Evolutionary conservation across 2,797 vertebrate species (phyloP), one percentile per base, ranked within the genome.

Genomic region (Enteromius fasciolatus): DNA sequence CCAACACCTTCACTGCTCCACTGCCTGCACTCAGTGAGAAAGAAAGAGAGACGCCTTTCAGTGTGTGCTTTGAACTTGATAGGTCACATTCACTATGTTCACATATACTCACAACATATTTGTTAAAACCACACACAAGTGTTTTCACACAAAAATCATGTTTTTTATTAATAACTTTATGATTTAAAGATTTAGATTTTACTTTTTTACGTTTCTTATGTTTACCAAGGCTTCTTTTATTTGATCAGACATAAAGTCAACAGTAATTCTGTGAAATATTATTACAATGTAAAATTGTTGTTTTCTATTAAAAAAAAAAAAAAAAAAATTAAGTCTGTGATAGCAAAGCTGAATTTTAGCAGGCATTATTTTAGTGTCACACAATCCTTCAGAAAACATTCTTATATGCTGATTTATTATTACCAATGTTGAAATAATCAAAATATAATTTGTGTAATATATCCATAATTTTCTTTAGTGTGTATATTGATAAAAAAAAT

Each of bases 1-100:
- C 92, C 91, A 93, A 91, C 87, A 92, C 90, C 73, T 85, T 69
- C 79, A 78, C 64, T 61, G 78, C 89, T 90, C 90, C 91, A 90
- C 88, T 81, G 89, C 88, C 86, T 90, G 69, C 61, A 84, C 80
- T 64, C 68, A 48, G 63, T 72, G 54, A 31, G 44, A 39, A 66
- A 78, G 59, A 80, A 82, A 73, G 66, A 77, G 66, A 41, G 57
- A 50, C 2, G 3, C 15, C 52, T 73, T 63, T 79, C 50, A 79
- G 31, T 70, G 7, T 3, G 28, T 1, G 14, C 17, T 69, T 57
- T 69, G 44, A 70, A 80, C 46, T 44, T 66, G 31, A 68, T 41
- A n/a, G 77, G 63, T 23, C 18, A 33, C 28, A 52, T 50, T 31
- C 20, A 63, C 57, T 9, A 12, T 25, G 23, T 63, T 63, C 54